Evolutionary conservation across 2,888 invertebrate genomes (phyloP).

Genomic region (Pammene aurita): DNA sequence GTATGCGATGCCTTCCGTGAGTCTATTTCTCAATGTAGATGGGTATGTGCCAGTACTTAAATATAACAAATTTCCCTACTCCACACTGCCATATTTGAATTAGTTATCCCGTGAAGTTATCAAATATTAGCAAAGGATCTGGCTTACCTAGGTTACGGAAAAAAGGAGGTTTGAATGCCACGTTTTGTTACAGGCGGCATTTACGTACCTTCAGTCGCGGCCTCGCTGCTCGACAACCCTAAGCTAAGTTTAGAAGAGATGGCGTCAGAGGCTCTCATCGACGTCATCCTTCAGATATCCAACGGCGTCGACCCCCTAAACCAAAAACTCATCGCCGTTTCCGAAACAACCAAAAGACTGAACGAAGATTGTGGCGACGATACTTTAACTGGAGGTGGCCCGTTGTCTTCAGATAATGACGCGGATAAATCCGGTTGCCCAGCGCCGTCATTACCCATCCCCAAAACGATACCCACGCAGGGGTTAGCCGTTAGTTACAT

Average conservation of each 20-base stretch:
- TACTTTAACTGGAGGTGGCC: conserved; percentile 64
- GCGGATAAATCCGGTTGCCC: conserved; percentile 73
- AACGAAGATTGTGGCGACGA: conserved; percentile 76
- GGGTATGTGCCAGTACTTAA: not conserved
- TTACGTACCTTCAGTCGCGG: conserved; percentile 83
- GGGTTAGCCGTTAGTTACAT: conserved; percentile 76
- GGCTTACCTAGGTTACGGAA: too few species aligned
- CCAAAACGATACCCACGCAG: conserved; percentile 71
- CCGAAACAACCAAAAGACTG: conserved; percentile 73
- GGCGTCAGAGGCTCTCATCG: conserved; percentile 86
- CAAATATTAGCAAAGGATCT: too few species aligned
- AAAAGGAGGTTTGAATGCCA: not conserved
- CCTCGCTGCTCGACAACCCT: conserved; percentile 80
- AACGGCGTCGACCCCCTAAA: conserved; percentile 83
- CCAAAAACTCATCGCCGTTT: conserved; percentile 74
- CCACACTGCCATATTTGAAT: too few species aligned
- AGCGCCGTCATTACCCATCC: conserved; percentile 72
- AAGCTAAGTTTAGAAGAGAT: conserved; percentile 80
- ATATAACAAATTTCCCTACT: too few species aligned
- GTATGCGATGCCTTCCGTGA: not conserved
- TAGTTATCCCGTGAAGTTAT: too few species aligned
- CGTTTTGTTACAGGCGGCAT: conserved; percentile 70
- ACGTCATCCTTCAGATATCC: conserved; percentile 83
- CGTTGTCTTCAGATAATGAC: conserved; percentile 65
- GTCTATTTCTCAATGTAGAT: not conserved